phyloP scores from a whole-genome alignment of 2,113 vertebrate species.

The Orthonyx spaldingii region DNA sequence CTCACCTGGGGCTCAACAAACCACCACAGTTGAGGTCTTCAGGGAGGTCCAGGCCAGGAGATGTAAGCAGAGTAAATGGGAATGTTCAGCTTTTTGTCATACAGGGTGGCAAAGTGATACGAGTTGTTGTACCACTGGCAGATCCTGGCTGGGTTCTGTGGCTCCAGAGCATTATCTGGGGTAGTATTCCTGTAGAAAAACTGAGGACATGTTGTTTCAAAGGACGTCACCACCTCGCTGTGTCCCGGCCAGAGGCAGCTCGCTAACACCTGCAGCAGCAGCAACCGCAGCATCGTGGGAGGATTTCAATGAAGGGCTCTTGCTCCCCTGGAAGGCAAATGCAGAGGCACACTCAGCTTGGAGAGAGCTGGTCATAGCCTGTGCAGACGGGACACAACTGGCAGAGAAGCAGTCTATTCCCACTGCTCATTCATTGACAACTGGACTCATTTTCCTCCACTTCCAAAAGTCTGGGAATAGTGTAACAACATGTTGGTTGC shows the following conservation, averaged over 20 bases:
- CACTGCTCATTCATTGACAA: not conserved
- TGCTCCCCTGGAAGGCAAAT: not conserved
- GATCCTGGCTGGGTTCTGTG: not conserved
- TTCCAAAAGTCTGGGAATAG: not conserved
- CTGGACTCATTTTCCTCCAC: not conserved
- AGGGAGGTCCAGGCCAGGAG: not conserved
- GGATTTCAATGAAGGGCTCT: not conserved
- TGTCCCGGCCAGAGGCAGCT: not conserved
- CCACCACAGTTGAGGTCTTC: not conserved
- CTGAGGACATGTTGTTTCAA: not conserved
- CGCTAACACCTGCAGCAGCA: not conserved
- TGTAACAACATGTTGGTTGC: rapidly evolving
- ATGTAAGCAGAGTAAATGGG: no score
- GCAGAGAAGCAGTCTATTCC: not conserved
- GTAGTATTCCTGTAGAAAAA: not conserved
- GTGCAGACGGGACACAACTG: not conserved
- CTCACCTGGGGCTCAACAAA: constrained; percentile 56
- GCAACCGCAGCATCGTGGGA: not conserved
- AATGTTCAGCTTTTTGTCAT: no score
- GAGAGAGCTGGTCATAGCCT: not conserved
- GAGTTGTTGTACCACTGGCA: constrained; percentile 32
- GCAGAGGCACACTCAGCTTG: not conserved
- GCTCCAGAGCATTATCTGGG: not conserved
- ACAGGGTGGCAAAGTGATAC: constrained; percentile 37
- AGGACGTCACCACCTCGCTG: not conserved